phyloP scores from a whole-genome alignment of 92 coral and sea anemone genomes.

The Heliopora coerulea region DNA sequence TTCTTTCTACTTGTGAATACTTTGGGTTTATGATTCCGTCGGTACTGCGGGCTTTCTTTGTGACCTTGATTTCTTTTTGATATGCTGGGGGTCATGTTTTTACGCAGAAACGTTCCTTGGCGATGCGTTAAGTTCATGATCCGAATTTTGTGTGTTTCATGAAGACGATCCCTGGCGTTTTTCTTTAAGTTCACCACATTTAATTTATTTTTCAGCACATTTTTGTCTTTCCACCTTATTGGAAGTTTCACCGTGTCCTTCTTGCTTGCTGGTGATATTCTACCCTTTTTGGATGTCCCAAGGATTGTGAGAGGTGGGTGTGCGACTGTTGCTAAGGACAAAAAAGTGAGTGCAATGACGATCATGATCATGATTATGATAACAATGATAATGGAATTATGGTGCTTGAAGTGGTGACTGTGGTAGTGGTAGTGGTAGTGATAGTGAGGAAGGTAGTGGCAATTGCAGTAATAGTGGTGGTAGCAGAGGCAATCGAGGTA shows the following conservation, averaged over 20 bases:
- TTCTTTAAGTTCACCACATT: neutral
- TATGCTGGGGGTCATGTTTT: neutral
- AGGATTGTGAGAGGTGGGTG: slow-evolving; percentile 37
- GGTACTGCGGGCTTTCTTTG: neutral
- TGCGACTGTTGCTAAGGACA: slow-evolving; percentile 6
- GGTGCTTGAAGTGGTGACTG: neutral
- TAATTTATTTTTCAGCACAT: neutral
- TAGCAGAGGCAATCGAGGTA: too few species aligned
- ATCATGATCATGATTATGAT: too few species aligned
- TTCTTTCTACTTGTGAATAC: too few species aligned
- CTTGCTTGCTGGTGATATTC: slow-evolving; percentile 7
- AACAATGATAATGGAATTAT: too few species aligned
- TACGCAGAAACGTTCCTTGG: neutral
- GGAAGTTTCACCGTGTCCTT: neutral
- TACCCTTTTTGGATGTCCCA: slow-evolving; percentile 14
- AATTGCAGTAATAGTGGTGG: too few species aligned
- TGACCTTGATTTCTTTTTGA: neutral
- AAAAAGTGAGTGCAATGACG: too few species aligned
- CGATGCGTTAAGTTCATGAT: neutral
- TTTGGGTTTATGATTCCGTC: too few species aligned
- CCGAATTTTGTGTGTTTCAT: neutral
- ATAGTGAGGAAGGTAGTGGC: neutral
- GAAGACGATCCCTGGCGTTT: neutral
- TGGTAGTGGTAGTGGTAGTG: slow-evolving; percentile 6
- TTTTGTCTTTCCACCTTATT: neutral